Evolutionary conservation across 2,797 vertebrate species (phyloP).

Genomic region (Aplochiton taeniatus): DNA sequence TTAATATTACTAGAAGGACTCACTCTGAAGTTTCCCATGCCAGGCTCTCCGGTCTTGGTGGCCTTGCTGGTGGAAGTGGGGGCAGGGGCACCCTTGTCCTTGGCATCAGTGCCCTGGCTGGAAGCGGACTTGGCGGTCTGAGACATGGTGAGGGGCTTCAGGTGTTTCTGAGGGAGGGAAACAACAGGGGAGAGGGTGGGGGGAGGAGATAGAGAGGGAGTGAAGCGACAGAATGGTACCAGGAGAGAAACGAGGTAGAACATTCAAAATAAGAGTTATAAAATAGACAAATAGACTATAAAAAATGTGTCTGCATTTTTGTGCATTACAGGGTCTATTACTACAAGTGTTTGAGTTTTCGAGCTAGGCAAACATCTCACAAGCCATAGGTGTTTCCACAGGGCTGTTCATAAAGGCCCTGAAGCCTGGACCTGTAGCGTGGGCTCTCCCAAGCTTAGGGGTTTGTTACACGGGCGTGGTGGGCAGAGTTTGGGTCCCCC

Average conservation of each 20-base stretch:
- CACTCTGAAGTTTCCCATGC: conserved; percentile 85
- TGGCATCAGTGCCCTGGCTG: conserved; percentile 82
- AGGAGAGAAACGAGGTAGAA: not conserved
- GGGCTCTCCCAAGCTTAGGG: conserved; percentile 26
- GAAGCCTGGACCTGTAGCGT: conserved; percentile 28
- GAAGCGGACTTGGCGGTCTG: conserved; percentile 83
- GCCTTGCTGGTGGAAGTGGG: conserved; percentile 75
- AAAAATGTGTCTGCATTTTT: conserved; percentile 7
- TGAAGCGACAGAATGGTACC: conserved; percentile 10
- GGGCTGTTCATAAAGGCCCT: conserved; percentile 40
- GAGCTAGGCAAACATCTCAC: conserved; percentile 22
- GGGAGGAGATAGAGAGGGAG: not conserved
- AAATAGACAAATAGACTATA: not conserved
- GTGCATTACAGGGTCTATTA: conserved; percentile 8
- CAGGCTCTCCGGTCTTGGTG: conserved; percentile 82
- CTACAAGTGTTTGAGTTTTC: conserved; percentile 22
- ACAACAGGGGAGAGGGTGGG: not conserved
- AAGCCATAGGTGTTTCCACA: conserved; percentile 28
- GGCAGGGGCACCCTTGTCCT: conserved; percentile 82
- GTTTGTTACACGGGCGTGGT: conserved; percentile 25
- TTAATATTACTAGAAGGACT: conserved; percentile 55
- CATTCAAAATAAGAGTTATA: not conserved
- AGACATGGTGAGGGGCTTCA: conserved; percentile 84
- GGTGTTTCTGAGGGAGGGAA: conserved; percentile 58
- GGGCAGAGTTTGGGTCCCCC: conserved; percentile 33